Conservation (phyloP, 64 coral and sea anemone genomes). For the Orbicella faveolata region DNA sequence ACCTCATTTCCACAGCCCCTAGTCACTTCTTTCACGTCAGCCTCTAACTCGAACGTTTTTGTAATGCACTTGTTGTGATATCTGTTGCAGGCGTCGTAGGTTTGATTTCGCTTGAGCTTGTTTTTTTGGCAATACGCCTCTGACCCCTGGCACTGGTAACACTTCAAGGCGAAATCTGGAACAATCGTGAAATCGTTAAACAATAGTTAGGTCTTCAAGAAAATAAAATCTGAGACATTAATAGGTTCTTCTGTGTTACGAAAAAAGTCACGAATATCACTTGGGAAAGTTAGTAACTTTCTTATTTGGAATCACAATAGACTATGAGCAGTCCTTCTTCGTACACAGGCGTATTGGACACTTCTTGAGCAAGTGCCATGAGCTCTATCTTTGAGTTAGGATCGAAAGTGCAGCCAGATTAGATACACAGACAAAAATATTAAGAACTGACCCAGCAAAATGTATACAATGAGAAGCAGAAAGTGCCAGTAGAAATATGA, state of each 20-base stretch:
- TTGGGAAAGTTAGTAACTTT: no score
- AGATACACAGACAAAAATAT: no score
- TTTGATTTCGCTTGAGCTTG: neutral
- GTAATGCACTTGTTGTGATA: neutral
- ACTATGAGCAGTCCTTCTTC: neutral
- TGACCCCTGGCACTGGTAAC: conserved; percentile 4
- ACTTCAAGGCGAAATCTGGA: neutral
- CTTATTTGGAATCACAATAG: no score
- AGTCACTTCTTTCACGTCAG: neutral
- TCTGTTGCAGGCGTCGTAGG: neutral
- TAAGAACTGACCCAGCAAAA: no score
- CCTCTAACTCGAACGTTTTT: neutral
- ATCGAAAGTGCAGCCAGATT: no score
- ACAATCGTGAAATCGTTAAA: neutral
- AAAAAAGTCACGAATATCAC: no score
- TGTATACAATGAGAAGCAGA: no score
- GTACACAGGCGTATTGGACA: neutral
- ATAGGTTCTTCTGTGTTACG: no score
- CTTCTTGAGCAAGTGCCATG: neutral
- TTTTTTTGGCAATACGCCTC: neutral
- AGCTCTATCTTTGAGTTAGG: no score
- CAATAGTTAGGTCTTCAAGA: no score
- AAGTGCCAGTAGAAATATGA: no score
- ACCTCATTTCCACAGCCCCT: neutral
- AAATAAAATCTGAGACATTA: no score